Conservation (phyloP, 2,113 vertebrate genomes). For the Lucifuga dentata region DNA sequence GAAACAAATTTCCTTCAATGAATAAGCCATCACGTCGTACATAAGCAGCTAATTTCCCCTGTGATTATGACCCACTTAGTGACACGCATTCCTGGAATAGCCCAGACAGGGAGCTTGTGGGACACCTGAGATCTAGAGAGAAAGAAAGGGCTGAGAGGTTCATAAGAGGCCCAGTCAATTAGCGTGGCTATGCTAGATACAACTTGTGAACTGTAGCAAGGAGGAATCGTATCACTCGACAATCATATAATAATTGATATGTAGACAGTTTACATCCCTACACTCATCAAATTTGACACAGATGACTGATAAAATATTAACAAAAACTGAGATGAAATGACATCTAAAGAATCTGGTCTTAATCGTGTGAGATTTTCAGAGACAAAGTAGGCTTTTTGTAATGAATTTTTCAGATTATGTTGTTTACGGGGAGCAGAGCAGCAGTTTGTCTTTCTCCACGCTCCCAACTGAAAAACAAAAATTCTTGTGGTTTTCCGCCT, state of each 20-base stretch:
- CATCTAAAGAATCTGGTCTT: background rate
- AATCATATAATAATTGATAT: background rate
- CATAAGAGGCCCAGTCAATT: conserved; percentile 8
- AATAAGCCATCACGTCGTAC: conserved; percentile 44
- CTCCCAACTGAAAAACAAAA: conserved; percentile 6
- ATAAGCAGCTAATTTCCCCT: conserved; percentile 61
- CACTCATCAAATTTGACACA: background rate
- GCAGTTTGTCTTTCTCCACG: background rate
- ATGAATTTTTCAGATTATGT: background rate
- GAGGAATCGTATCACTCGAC: background rate
- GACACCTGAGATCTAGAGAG: conserved; percentile 48
- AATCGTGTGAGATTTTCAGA: no score
- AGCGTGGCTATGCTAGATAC: background rate
- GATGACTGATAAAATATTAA: background rate
- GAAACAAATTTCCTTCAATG: conserved; percentile 31
- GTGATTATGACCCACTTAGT: conserved; percentile 72
- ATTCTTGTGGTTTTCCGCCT: conserved; percentile 28
- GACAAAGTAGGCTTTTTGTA: no score
- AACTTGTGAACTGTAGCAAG: background rate
- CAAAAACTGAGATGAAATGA: background rate
- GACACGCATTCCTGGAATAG: conserved; percentile 75
- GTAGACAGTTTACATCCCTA: background rate
- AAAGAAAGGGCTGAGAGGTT: conserved; percentile 16
- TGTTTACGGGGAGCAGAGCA: background rate
- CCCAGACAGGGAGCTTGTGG: conserved; percentile 48